These are phyloP conservation scores for Pangasius macronema DNA, from an alignment of 2,797 vertebrate genomes.

Conservation along the genomic window DNA sequence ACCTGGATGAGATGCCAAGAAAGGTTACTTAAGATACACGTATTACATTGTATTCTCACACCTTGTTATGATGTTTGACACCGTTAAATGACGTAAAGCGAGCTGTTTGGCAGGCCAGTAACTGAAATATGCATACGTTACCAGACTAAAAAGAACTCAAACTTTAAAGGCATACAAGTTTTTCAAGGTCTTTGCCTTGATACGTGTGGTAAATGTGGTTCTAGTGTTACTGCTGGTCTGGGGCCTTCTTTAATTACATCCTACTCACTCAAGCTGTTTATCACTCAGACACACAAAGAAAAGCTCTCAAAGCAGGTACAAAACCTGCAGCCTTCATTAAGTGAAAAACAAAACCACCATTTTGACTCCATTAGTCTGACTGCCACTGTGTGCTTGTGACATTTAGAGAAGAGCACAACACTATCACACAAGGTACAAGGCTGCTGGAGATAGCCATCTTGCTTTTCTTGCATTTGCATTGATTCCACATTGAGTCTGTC, in stretches of 20 bases:
- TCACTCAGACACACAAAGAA: neutral
- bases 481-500: slow-evolving; percentile 53
- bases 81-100: neutral
- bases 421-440: slow-evolving; percentile 54
- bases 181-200: neutral
- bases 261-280: slow-evolving; percentile 3
- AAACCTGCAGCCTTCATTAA: slow-evolving; percentile 29
- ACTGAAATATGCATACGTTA: slow-evolving; percentile 5
- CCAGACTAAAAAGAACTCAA: neutral
- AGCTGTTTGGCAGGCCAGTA: neutral
- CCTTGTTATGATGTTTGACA: neutral
- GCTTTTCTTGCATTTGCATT: slow-evolving; percentile 65
- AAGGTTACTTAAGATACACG: neutral
- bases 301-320: slow-evolving; percentile 34
- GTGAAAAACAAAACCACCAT: slow-evolving; percentile 6
- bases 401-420: slow-evolving; percentile 18
- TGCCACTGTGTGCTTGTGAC: slow-evolving; percentile 41
- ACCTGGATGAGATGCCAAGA: neutral
- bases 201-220: neutral
- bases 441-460: slow-evolving; percentile 58
- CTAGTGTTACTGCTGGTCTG: slow-evolving; percentile 1
- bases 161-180: neutral
- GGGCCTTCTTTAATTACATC: slow-evolving; percentile 22
- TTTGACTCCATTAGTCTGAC: slow-evolving; percentile 22
- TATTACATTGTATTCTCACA: neutral